Evolutionary conservation across 1,140 invertebrate genomes (phyloP).

Genomic region (Ruditapes philippinarum): DNA sequence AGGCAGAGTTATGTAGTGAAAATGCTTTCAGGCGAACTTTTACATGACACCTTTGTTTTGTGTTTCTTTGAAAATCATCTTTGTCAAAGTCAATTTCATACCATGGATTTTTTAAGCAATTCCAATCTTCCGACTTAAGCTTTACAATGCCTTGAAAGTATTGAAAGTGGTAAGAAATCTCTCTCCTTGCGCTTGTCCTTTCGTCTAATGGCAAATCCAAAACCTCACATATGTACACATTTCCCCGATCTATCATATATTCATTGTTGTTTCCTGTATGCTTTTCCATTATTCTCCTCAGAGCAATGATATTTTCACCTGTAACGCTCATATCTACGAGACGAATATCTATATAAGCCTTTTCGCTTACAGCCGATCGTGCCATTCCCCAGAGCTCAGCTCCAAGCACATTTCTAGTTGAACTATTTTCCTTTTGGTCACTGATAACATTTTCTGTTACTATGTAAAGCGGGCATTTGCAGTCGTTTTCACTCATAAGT

Average conservation of each 20-base stretch:
- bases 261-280: not conserved
- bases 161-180: not conserved
- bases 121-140: too few species aligned
- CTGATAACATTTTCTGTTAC: not conserved
- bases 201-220: not conserved
- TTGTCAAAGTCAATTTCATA: too few species aligned
- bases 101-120: too few species aligned
- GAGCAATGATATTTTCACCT: not conserved
- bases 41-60: not conserved
- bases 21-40: not conserved
- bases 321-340: not conserved
- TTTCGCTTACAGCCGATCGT: not conserved
- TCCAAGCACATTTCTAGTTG: not conserved
- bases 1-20: not conserved
- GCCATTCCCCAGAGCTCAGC: conserved; percentile 34
- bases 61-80: too few species aligned
- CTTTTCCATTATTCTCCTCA: not conserved
- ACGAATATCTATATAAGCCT: not conserved
- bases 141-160: too few species aligned
- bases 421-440: not conserved
- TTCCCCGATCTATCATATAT: not conserved
- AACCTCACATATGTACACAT: not conserved
- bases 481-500: not conserved
- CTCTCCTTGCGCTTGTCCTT: not conserved
- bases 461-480: not conserved